A percentile compares a stretch with the other conserved stretches of the same genome.
phyloP scores from a whole-genome alignment of 2,888 invertebrate genomes.

The Melanotus villosus region DNA sequence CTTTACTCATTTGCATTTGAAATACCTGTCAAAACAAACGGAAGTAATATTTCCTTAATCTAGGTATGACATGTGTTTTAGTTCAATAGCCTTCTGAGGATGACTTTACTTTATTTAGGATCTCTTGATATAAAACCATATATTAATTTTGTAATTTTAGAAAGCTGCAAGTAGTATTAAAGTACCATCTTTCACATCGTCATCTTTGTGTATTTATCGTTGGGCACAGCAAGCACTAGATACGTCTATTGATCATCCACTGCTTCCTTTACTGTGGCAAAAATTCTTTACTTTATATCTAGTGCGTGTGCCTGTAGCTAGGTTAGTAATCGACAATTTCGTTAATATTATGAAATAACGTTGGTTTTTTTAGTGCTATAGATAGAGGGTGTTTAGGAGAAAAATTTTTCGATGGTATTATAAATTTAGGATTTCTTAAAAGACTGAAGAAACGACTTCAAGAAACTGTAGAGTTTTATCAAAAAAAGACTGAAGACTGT shows the following conservation, averaged over 20 bases:
- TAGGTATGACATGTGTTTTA: too few species aligned
- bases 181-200: conserved; percentile 70
- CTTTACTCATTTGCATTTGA: too few species aligned
- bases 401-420: conserved; percentile 81
- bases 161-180: conserved; percentile 74
- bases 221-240: conserved; percentile 83
- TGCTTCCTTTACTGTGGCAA: conserved; percentile 82
- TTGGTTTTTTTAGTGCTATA: conserved; percentile 66
- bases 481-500: conserved; percentile 68
- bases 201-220: conserved; percentile 77
- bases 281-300: conserved; percentile 82
- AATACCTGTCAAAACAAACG: too few species aligned
- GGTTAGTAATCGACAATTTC: too few species aligned
- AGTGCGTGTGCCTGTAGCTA: conserved; percentile 71
- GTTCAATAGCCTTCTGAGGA: too few species aligned
- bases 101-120: too few species aligned
- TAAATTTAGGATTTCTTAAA: conserved; percentile 77
- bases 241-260: conserved; percentile 77
- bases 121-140: too few species aligned
- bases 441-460: conserved; percentile 78
- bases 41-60: too few species aligned
- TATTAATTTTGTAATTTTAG: conserved; percentile 64
- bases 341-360: too few species aligned
- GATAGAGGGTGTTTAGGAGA: conserved; percentile 79
- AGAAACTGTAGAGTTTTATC: conserved; percentile 74